Evolutionary conservation across 2,113 vertebrate genomes (phyloP), one percentile per base, ranked within the genome.

Genomic region (Lycocorax pyrrhopterus): DNA sequence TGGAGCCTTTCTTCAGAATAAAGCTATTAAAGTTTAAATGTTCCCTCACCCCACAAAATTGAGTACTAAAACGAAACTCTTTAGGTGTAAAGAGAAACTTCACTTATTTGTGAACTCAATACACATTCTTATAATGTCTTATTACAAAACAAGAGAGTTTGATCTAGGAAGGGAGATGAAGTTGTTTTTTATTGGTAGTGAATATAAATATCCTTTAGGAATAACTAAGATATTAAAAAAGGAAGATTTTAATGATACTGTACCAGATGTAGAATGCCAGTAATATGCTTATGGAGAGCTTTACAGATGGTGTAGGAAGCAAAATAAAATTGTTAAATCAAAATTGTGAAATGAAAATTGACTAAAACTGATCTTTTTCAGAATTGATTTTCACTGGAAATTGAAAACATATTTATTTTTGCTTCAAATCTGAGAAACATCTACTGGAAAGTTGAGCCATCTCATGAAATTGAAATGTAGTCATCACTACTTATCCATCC

Each of bases 391-490:
- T 75, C 66, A 60, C n/a, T 91, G 49, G 53, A 91, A 82, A 91
- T 79, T 39, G 39, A 89, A 95, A 93, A 85, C 29, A 53, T 68
- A 82, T 19, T 73, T 26, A 3, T 44, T 87, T 79, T 94, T 89
- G 13, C 72, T 89, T 79, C 37, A 55, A 82, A 82, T 86, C 52
- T 43, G 52, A 87, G 51, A 89, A 89, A 79, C 39, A 43, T 13
- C 66, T 84, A 91, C 35, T 16, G 44, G 74, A 93, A 91, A 91
- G 56, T 14, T 1, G 13, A 95, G 52, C 32, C 49, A 84, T 78
- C 87, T 95, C 66, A 94, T 94, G 89, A 95, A 94, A 93, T 94
- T 92, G 69, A 96, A 89, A 93, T 91, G n/a, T 64, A 91, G 58
- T 66, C 71, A 82, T 84, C 84, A 46, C 90, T 84, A 84, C 62